Evolutionary conservation across 2,888 invertebrate species (phyloP), one percentile per base, ranked within the genome.

Genomic region (Andrena hattorfiana): DNA sequence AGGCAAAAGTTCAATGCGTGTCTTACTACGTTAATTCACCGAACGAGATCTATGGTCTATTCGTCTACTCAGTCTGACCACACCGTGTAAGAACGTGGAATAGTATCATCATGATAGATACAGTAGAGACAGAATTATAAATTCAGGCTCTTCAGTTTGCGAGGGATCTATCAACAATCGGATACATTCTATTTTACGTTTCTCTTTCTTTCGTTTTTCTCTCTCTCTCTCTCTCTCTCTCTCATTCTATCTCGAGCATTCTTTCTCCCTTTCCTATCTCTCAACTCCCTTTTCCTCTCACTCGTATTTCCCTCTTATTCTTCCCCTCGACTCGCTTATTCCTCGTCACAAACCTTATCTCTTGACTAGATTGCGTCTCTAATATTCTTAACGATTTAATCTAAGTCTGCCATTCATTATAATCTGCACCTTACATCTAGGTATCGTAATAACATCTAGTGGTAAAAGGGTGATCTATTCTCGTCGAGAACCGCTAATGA

Each of bases 361-460:
- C 88, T 91, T 94, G 94, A 94, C 94, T 94, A 94, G 94, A 94
- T 93, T 93, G 93, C 92, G 90, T 92, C 91, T 91, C 91, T 93
- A 93, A 93, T 90, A 89, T 88, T 87, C 81, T 83, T 90, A 91
- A 90, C 85, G 85, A 78, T 89, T 88, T 87, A 89, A 85, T 87
- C 91, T 91, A 91, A 84, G 71, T 84, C 81, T 87, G 77, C 84
- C 88, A 86, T 86, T 85, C 89, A 89, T 88, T 87, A 89, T 91
- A 85, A 88, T 86, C 78, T 84, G 85, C 78, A 85, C 76, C 86
- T 90, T 92, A 92, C 56, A 86, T 86, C 90, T 92, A 93, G 59
- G 86, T 91, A 92, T 93, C 90, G 84, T 90, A 90, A 86, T 91
- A 93, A 93, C 93, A 93, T 88, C 92, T 93, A 93, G 91, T 92